Conservation (phyloP, 2,797 vertebrate species). For the Chloroceryle inda region DNA sequence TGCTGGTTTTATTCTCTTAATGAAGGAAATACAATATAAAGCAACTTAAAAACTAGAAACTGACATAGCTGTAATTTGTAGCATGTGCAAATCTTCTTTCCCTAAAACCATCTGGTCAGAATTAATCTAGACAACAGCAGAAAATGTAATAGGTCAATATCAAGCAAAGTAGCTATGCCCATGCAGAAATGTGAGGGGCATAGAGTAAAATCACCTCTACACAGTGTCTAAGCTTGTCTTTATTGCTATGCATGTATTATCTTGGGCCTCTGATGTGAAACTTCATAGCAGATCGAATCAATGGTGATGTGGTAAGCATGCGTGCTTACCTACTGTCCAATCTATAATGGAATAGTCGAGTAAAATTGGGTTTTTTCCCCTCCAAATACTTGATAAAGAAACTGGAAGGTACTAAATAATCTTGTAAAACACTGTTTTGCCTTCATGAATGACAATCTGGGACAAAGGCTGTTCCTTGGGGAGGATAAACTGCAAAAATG, state of each 20-base stretch:
- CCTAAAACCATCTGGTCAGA: background rate
- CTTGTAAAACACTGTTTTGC: background rate
- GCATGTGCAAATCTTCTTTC: background rate
- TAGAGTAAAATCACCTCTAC: background rate
- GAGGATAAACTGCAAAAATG: background rate
- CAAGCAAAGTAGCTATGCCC: background rate
- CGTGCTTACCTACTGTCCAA: background rate
- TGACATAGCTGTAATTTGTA: background rate
- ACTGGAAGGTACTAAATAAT: background rate
- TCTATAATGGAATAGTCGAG: background rate
- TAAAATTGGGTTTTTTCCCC: background rate
- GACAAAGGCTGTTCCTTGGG: background rate
- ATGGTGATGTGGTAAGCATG: background rate
- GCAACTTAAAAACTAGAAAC: background rate
- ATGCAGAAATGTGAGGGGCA: background rate
- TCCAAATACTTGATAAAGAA: background rate
- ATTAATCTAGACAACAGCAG: background rate
- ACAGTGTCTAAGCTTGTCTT: background rate
- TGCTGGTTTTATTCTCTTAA: background rate
- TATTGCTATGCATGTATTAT: background rate
- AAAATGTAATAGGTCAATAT: background rate
- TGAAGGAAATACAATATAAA: background rate
- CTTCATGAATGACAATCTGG: background rate
- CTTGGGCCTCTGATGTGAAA: background rate
- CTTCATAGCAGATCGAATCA: background rate